Conservation (phyloP, 2,888 invertebrate genomes). For the Athalia cordata region DNA sequence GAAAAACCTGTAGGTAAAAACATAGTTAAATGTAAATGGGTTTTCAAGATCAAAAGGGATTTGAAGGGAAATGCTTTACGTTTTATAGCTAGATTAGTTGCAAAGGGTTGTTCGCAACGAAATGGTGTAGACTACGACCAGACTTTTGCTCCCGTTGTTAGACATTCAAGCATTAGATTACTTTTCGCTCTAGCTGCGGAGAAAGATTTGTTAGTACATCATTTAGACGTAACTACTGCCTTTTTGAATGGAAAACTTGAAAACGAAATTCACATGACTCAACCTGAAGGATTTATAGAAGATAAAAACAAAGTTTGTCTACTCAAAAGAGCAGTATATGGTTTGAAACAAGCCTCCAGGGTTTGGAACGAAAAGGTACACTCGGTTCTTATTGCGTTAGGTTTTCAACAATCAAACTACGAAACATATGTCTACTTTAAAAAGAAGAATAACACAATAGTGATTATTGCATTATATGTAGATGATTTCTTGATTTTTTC, state of each 20-base stretch:
- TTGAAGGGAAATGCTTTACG: neutral
- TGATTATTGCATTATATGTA: neutral
- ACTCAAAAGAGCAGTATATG: neutral
- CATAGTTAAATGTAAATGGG: neutral
- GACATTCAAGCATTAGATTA: neutral
- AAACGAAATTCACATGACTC: neutral
- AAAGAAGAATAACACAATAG: too few species aligned
- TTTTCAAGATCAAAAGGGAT: conserved; percentile 13
- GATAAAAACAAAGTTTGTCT: neutral
- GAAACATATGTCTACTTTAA: neutral
- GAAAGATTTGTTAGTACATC: neutral
- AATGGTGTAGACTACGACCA: conserved; percentile 5
- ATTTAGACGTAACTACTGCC: conserved; percentile 6
- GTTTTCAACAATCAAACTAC: neutral
- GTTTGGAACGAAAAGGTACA: neutral
- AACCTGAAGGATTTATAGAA: neutral
- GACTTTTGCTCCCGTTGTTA: conserved; percentile 10
- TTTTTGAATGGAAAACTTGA: neutral
- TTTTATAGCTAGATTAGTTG: conserved; percentile 9
- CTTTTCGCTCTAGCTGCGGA: neutral
- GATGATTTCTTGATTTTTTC: neutral
- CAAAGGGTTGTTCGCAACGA: conserved; percentile 1
- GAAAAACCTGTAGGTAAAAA: neutral
- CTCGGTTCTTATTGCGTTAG: neutral
- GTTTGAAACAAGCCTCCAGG: neutral